Base-by-base conservation (phyloP, 2,797 vertebrate species). In the Psittacula derbiana region DNA sequence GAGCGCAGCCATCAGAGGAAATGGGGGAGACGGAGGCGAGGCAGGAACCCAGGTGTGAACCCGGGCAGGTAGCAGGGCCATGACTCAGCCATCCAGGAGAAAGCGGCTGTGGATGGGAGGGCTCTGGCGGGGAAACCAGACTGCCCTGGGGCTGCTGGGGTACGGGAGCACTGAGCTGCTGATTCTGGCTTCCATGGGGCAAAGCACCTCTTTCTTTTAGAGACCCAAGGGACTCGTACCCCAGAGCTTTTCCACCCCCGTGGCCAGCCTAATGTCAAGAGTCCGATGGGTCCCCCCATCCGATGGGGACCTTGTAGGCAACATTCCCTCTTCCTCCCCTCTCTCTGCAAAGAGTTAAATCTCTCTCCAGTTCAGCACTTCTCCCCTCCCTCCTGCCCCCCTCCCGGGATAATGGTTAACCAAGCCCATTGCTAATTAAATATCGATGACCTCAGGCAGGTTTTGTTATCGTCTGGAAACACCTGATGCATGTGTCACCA, bases 401-500 rank as follows among this genome's bases (percentile, higher is more conserved):
- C 83, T 70, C 5, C 62, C 70, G 7, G 71, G 93, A 43, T 97
- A 97, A 97, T 97, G 89, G 95, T 97, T 97, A 97, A 96, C 95
- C 3, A 3, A 95, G 74, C 87, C 86, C 88, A 74, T 80, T 94
- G 95, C 95, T 97, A 97, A 96, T 96, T 97, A 96, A 97, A 96
- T 97, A 96, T 96, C 40, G 27, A 92, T 97, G 95, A 96, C 96
- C 92, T 96, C 95, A 96, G 95, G 95, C 95, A 85, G 79, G 94
- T 86, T 96, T 95, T 96, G 92, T 97, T 97, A 97, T 97, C 93
- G 82, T 95, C 93, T 90, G 88, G 66, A 74, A 96, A 96, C 94
- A 97, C 97, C 96, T 96, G 95, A 97, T 84, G 96, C 66, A 88
- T 97, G 94, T 96, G 95, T 97, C 96, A 97, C 90, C 88, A 71